Evolutionary conservation across 2,797 vertebrate species (phyloP), one percentile per base, ranked within the genome.

Genomic region (Luscinia megarhynchos): DNA sequence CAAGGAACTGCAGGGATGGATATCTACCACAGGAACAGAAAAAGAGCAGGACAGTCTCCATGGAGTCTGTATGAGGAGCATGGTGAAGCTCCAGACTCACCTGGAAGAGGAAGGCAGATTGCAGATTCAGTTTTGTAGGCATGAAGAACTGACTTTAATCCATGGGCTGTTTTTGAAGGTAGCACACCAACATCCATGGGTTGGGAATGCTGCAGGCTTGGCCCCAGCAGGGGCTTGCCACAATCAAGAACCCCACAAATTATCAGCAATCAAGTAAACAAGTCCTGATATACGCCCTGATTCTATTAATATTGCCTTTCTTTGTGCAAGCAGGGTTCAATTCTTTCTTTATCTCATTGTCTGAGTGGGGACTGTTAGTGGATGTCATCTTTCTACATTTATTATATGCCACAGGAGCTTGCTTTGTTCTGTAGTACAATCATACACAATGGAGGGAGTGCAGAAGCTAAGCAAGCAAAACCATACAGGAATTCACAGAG

Each of bases 261-360:
- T 62, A 68, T 15, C 88, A 87, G 5, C 1, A 0, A 73, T 83
- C 30, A 58, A 58, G 73, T 29, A 90, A 79, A 40, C 24, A 43
- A 1, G 3, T 30, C 61, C 57, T 67, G 34, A 64, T 70, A 51
- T 20, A 26, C 24, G 55, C n/a, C 10, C 75, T 40, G 8, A 68
- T 82, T 77, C 75, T 83, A 36, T 72, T 89, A 84, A 79, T 38
- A 87, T 30, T 17, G 73, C 29, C 74, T 88, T 93, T 96, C 30
- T 89, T 89, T 79, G 45, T 54, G 40, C 34, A 77, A 43, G 48
- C 50, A 70, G 18, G 5, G 27, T 64, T 84, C 57, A 64, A 13
- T 87, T 93, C 19, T 90, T 95, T 34, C 67, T 69, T 64, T 87
- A 67, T 67, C 58, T 72, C 40, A 53, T 81, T 94, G 66, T 84